A percentile compares a stretch with the other conserved stretches of the same genome.
Conservation (phyloP, 2,797 vertebrate genomes). For the Urosaurus nigricauda region DNA sequence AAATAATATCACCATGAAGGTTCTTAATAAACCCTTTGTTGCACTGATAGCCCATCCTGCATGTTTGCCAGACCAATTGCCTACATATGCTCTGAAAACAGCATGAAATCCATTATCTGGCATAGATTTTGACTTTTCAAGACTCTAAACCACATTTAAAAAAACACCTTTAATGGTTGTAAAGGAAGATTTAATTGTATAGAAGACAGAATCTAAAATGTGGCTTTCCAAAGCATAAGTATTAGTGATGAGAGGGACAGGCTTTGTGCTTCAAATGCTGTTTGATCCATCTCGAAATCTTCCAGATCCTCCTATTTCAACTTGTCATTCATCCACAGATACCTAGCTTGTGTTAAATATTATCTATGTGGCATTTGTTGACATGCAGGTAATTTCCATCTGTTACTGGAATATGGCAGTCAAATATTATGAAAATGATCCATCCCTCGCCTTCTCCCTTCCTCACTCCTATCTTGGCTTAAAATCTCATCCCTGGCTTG, state of each 20-base stretch:
- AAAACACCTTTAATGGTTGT: background rate
- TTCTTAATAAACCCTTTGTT: constrained; percentile 8
- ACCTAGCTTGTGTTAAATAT: background rate
- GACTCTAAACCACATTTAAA: constrained; percentile 7
- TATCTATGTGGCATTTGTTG: background rate
- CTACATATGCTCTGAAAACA: background rate
- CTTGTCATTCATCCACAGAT: background rate
- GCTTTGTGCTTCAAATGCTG: no score
- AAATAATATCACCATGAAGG: constrained; percentile 13
- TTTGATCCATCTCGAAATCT: background rate
- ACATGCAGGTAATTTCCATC: background rate
- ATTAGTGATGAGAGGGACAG: background rate
- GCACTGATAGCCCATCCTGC: background rate
- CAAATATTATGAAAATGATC: no score
- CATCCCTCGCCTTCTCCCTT: no score
- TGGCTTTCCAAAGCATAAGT: background rate
- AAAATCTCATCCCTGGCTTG: no score
- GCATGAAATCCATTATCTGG: background rate
- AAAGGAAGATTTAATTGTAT: background rate
- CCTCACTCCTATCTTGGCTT: no score
- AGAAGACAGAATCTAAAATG: background rate
- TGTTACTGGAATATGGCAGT: background rate
- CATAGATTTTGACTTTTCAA: background rate
- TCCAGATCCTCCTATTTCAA: background rate
- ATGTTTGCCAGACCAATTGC: constrained; percentile 10